Evolutionary conservation across 1,140 invertebrate genomes (phyloP), one percentile per base, ranked within the genome.

Genomic region (Aricia agestis): DNA sequence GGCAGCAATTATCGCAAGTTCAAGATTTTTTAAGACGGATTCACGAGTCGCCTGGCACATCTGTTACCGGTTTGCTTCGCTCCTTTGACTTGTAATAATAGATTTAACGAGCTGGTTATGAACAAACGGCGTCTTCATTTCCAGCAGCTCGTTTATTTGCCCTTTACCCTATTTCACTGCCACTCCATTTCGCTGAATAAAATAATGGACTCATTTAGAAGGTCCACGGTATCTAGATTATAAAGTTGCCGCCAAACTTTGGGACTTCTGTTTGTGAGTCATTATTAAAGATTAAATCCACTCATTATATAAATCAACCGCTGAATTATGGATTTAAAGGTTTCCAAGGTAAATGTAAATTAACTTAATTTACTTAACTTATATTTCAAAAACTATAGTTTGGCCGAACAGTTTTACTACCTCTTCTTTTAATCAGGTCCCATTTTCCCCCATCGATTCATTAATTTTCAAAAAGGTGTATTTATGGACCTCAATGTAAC

Each of bases 61-160:
- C 88, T 90, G 86, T 87, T 88, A 82, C 88, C 82, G 77, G 78
- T 82, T 80, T 74, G 75, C 78, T 71, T 83, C 83, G 84, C 83
- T 85, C 82, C 77, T 83, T 84, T 85, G 83, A 84, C 84, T 90
- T 85, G 87, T 87, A 85, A 89, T 88, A 88, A 90, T 85, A 82
- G 86, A 89, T 89, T 89, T 89, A 90, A 90, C 86, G 86, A 83
- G 85, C 86, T 88, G 88, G 86, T 90, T 90, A 89, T 89, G 88
- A 89, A 90, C 88, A 86, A 90, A 88, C 88, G 86, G 82, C 84
- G 85, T 89, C 88, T 90, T 86, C 84, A 89, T 88, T 89, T 88
- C 78, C 86, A 90, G 81, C 81, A 84, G 80, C 76, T 77, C 82
- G 83, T 84, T 87, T 85, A 82, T 86, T 83, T 79, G 79, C 82